Evolutionary conservation across 2,888 invertebrate genomes (phyloP), one percentile per base, ranked within the genome.

Genomic region (Parnassius orleans): DNA sequence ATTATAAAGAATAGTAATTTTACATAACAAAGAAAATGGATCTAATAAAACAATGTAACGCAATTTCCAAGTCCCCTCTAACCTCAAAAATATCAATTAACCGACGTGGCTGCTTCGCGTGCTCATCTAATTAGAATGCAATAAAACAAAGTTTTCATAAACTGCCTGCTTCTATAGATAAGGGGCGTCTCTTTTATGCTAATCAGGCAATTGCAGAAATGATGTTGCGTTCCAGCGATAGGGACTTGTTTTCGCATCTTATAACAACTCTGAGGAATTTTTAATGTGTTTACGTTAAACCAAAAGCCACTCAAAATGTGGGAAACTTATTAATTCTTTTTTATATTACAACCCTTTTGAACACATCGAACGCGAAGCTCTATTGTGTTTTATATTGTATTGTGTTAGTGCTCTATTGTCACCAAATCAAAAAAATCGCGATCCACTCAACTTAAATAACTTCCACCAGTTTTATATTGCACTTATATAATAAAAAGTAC

Each of bases 71-170:
- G 58, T 60, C 70, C 71, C 73, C 76, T 76, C 70, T 69, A 64
- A 68, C 64, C 65, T 65, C 44, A 63, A 65, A 79, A 84, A 80
- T 73, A 73, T 74, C 76, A 85, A 84, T 84, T 81, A 82, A 69
- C 68, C 65, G 14, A 15, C 11, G 42, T 43, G 43, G 61, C 56
- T 48, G 61, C 46, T 60, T 63, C 53, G 65, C 61, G 33, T 65
- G 64, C 66, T 61, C 68, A 66, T 80, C 81, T 84, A 86, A 87
- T 87, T 80, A 82, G 83, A 88, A 84, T 79, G 83, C 81, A 86
- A 84, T 84, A 83, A 84, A 81, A 84, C 84, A 79, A 85, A 89
- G 87, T 90, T 90, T 89, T 85, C 85, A 78, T 78, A 84, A 88
- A 88, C 78, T 84, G 87, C 77, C 88, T 89, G 90, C 75, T 74